Percentiles rank a stretch among this genome's conserved stretches.
phyloP scores from a whole-genome alignment of 2,113 vertebrate genomes.

The Leucoraja erinaceus region DNA sequence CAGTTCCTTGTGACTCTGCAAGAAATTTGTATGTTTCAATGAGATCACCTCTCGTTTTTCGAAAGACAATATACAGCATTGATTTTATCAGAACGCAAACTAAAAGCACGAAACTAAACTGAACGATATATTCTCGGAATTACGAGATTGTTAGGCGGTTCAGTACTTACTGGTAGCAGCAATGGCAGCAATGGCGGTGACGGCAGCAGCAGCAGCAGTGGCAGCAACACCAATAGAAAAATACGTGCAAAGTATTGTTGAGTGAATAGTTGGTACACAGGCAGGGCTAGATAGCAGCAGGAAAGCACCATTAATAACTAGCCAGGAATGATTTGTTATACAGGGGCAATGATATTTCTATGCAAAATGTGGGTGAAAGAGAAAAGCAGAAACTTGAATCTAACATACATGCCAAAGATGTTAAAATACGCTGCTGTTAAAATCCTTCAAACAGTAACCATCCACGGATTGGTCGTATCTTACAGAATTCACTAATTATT shows the following conservation, averaged over 20 bases:
- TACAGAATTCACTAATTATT: too few relatives aligned
- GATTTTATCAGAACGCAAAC: not conserved
- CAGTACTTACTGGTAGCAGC: constrained; percentile 32
- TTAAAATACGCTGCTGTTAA: not conserved
- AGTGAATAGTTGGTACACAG: constrained; percentile 16
- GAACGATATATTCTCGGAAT: not conserved
- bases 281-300: constrained; percentile 33
- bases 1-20: too few relatives aligned
- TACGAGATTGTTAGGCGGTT: not conserved
- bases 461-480: not conserved
- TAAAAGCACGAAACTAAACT: not conserved
- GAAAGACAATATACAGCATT: not conserved
- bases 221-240: constrained; percentile 30
- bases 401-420: not conserved
- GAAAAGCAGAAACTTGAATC: not conserved
- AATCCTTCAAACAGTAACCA: not conserved
- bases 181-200: constrained; percentile 22
- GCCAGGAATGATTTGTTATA: not conserved
- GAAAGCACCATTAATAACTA: constrained; percentile 21
- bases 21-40: too few relatives aligned
- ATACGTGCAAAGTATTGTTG: constrained; percentile 34
- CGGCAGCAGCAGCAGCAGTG: constrained; percentile 7
- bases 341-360: not conserved
- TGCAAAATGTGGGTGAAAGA: not conserved
- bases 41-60: too few relatives aligned